Evolutionary conservation across 2,797 vertebrate genomes (phyloP).

Genomic region (Hydrolagus colliei): DNA sequence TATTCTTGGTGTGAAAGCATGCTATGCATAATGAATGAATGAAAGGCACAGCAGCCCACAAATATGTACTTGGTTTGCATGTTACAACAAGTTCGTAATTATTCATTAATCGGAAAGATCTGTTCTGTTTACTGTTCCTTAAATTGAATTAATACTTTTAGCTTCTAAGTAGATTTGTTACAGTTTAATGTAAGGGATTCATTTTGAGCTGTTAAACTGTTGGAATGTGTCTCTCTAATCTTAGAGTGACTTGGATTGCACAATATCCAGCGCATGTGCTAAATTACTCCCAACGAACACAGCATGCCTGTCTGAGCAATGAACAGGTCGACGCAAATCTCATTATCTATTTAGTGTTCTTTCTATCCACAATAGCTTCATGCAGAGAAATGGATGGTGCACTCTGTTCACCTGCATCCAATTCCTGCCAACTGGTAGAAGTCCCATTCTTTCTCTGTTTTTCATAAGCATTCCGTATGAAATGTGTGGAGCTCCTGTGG

Average conservation of each 20-base stretch:
- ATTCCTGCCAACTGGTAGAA: too few relatives aligned
- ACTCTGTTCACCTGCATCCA: too few relatives aligned
- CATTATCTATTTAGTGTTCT: neutral
- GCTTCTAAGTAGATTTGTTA: neutral
- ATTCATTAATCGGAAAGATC: neutral
- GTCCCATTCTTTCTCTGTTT: too few relatives aligned
- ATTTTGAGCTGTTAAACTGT: constrained; percentile 21
- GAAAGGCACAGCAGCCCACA: neutral
- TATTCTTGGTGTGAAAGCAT: too few relatives aligned
- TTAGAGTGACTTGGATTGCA: neutral
- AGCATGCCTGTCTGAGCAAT: neutral
- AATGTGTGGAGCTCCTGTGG: too few relatives aligned
- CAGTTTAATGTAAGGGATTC: neutral
- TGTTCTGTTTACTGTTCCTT: neutral
- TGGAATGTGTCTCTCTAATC: constrained; percentile 5
- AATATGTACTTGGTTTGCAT: neutral
- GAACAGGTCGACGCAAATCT: neutral
- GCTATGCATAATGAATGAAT: neutral
- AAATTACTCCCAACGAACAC: neutral
- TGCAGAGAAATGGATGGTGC: too few relatives aligned
- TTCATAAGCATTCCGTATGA: too few relatives aligned
- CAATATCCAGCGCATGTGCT: neutral
- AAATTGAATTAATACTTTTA: constrained; percentile 10
- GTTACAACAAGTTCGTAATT: neutral
- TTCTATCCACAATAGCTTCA: too few relatives aligned